Percentiles rank a stretch among this genome's conserved stretches.
These are phyloP conservation scores for Drosophila ustulata DNA, from an alignment of 2,888 invertebrate genomes.

Conservation along the genomic window DNA sequence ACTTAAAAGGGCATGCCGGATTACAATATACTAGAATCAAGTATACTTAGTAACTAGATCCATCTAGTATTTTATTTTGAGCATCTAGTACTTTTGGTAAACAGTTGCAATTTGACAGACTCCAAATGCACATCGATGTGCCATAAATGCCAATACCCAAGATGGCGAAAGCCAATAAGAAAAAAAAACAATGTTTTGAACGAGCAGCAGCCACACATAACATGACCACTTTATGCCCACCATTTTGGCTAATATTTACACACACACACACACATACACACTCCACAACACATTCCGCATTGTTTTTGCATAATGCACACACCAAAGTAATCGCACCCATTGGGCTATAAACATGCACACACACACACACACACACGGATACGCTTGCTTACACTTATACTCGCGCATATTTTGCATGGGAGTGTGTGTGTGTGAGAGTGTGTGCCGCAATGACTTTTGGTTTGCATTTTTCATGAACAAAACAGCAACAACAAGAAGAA, in stretches of 20 bases:
- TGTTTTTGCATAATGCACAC: conserved; percentile 61
- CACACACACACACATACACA: conserved; percentile 14
- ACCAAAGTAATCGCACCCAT: conserved; percentile 56
- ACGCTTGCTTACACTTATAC: not conserved
- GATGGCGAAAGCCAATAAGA: not conserved
- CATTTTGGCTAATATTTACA: conserved; percentile 53
- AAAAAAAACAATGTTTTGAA: not conserved
- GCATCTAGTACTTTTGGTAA: not conserved
- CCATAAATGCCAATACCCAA: not conserved
- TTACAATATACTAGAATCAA: too few species aligned
- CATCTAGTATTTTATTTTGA: too few species aligned
- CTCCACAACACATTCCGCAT: conserved; percentile 19
- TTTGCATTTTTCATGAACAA: conserved; percentile 58
- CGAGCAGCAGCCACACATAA: conserved; percentile 21
- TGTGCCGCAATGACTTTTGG: conserved; percentile 53
- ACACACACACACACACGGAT: conserved; percentile 3
- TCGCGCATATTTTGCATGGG: not conserved
- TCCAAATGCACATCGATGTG: conserved; percentile 5
- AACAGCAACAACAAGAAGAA: conserved; percentile 8
- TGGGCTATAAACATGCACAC: conserved; percentile 43
- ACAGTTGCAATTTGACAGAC: not conserved
- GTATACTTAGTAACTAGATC: not conserved
- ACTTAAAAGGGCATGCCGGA: not conserved
- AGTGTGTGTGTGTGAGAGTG: conserved; percentile 2
- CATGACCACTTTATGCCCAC: conserved; percentile 40